phyloP scores from a whole-genome alignment of 2,888 invertebrate genomes.

The Lasioglossum leucozonium region DNA sequence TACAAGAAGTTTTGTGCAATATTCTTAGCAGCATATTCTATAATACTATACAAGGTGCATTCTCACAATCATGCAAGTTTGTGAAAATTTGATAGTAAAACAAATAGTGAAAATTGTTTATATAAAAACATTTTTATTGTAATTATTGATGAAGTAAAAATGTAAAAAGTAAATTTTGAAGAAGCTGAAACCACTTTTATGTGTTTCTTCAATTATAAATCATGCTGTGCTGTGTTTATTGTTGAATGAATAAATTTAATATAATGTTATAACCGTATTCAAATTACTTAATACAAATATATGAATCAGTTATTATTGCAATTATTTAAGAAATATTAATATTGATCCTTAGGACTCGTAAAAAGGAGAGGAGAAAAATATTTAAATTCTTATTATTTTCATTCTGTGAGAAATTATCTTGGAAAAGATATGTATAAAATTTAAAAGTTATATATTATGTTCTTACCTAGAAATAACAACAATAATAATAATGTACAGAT shows the following conservation, averaged over 20 bases:
- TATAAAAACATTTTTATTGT: constrained; percentile 8
- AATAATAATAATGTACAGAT: constrained; percentile 5
- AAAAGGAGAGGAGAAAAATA: not conserved
- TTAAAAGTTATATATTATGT: constrained; percentile 30
- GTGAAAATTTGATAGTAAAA: constrained; percentile 6
- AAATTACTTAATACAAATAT: constrained; percentile 28
- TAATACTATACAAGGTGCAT: constrained; percentile 5
- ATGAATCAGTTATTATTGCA: not conserved
- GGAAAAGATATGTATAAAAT: not conserved
- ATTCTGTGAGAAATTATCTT: not conserved
- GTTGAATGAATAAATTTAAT: constrained; percentile 16
- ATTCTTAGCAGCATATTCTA: constrained; percentile 14
- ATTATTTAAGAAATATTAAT: constrained; percentile 6
- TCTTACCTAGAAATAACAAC: constrained; percentile 19
- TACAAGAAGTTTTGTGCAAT: constrained; percentile 5
- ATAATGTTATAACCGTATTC: constrained; percentile 24
- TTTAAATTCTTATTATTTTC: not conserved
- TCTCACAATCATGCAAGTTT: constrained; percentile 26
- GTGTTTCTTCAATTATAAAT: constrained; percentile 16
- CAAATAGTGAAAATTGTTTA: constrained; percentile 20
- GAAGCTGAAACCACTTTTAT: constrained; percentile 29
- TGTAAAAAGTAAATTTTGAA: constrained; percentile 39
- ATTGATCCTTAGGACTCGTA: not conserved
- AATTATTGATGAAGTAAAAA: constrained; percentile 7
- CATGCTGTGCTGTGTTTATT: constrained; percentile 29